These are phyloP conservation scores for Sarcophaga variegata DNA, from an alignment of 2,888 invertebrate genomes.

Conservation along the genomic window DNA sequence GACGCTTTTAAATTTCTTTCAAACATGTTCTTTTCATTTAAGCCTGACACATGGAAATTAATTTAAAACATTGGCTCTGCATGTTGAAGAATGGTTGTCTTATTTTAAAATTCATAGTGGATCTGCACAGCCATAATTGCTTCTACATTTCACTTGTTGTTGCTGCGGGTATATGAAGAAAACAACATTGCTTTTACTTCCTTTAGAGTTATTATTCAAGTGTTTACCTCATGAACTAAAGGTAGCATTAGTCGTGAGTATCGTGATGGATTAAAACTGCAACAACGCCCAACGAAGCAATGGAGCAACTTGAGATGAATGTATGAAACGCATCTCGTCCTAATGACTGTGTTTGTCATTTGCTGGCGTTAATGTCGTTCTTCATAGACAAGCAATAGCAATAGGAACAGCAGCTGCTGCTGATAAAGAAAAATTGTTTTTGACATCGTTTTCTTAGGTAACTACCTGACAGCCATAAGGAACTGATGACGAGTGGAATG, in stretches of 20 bases:
- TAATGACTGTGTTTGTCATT: conserved; percentile 5
- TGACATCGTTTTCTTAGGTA: conserved; percentile 16
- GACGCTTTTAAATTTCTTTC: too few relatives aligned
- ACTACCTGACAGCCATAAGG: not conserved
- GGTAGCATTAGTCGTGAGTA: not conserved
- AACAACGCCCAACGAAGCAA: not conserved
- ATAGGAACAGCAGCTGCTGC: not conserved
- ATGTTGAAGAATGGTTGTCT: too few relatives aligned
- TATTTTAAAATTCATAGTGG: too few relatives aligned
- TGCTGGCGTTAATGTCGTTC: not conserved
- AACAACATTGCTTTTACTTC: not conserved
- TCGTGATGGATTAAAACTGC: not conserved
- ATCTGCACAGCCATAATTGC: too few relatives aligned
- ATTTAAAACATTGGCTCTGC: too few relatives aligned
- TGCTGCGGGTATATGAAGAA: too few relatives aligned
- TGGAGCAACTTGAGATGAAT: not conserved
- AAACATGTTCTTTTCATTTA: too few relatives aligned
- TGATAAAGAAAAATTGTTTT: conserved; percentile 41
- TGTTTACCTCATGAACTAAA: not conserved
- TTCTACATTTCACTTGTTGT: too few relatives aligned
- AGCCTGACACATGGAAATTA: too few relatives aligned
- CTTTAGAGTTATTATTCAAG: not conserved
- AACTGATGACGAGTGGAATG: not conserved
- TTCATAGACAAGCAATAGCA: not conserved
- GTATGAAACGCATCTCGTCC: not conserved